Percentiles rank a stretch among this genome's conserved stretches.
phyloP scores from a whole-genome alignment of 2,113 vertebrate species.

The Chamaetylas fuelleborni region DNA sequence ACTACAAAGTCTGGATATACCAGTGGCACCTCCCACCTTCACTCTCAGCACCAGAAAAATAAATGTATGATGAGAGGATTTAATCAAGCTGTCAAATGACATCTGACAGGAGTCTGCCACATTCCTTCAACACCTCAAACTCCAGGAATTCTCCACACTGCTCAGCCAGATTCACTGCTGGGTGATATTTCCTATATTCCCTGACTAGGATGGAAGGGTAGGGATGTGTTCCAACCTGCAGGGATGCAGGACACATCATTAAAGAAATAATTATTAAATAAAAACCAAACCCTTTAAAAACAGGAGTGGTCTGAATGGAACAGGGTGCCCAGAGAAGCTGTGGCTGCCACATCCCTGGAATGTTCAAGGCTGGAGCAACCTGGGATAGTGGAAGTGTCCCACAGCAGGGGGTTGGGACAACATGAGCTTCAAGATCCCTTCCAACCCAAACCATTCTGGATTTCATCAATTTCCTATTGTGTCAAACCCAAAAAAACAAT shows the following conservation, averaged over 20 bases:
- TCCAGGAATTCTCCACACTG: background rate
- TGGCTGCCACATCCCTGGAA: background rate
- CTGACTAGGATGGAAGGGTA: background rate
- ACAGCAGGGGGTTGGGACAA: background rate
- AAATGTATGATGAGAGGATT: background rate
- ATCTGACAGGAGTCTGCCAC: background rate
- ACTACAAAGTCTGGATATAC: background rate
- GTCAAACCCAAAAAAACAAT: background rate
- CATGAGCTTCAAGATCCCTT: background rate
- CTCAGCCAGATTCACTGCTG: background rate
- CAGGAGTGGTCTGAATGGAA: background rate
- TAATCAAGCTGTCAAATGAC: background rate
- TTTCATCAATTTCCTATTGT: background rate
- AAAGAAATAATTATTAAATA: background rate
- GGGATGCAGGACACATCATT: background rate
- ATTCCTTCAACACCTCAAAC: background rate
- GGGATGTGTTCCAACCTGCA: background rate
- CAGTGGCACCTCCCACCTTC: background rate
- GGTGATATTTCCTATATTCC: background rate
- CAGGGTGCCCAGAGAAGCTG: background rate
- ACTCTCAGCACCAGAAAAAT: background rate
- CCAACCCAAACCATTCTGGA: background rate
- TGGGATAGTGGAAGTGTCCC: background rate
- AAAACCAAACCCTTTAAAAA: background rate
- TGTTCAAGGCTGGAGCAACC: background rate